A percentile compares a stretch with the other conserved stretches of the same genome.
phyloP scores from a whole-genome alignment of 1,140 invertebrate species.

The Drosophila erecta region DNA sequence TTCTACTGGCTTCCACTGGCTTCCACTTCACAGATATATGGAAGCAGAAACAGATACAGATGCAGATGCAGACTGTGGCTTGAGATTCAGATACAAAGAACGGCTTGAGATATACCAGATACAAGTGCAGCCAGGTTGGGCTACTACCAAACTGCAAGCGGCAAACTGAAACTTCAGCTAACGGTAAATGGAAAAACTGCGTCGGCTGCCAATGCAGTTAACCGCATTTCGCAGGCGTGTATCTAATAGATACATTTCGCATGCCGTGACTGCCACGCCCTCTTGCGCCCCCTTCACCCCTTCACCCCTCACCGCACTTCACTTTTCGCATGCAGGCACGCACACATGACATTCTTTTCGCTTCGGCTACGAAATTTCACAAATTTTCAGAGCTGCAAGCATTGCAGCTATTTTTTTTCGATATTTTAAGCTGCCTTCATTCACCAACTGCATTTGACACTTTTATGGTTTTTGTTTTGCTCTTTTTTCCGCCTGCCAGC shows the following conservation, averaged over 20 bases:
- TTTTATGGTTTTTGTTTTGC: conserved; percentile 30
- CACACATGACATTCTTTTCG: conserved; percentile 43
- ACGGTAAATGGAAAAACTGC: conserved; percentile 62
- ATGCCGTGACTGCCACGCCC: conserved; percentile 50
- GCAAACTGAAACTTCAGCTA: conserved; percentile 34
- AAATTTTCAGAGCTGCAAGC: conserved; percentile 37
- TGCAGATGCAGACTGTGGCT: conserved; percentile 9
- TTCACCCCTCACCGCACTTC: conserved; percentile 3
- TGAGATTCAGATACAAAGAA: conserved; percentile 4
- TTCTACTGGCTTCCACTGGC: conserved; percentile 20
- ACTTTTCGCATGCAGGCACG: conserved; percentile 43
- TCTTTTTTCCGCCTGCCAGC: conserved; percentile 33
- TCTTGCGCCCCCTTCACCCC: not conserved
- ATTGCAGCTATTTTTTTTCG: conserved; percentile 3
- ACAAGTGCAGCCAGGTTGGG: conserved; percentile 1
- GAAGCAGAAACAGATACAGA: conserved; percentile 15
- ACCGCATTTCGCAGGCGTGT: conserved; percentile 61
- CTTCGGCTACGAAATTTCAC: conserved; percentile 30
- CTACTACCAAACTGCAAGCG: not conserved
- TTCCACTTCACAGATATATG: conserved; percentile 28
- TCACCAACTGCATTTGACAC: conserved; percentile 42
- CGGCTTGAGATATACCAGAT: conserved; percentile 13
- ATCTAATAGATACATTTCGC: conserved; percentile 66
- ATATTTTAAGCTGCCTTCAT: conserved; percentile 6
- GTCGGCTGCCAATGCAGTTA: conserved; percentile 61